Percentiles rank a stretch among this genome's conserved stretches.
These are phyloP conservation scores for Drosophila hamatofila DNA, from an alignment of 2,888 invertebrate species.

Conservation along the genomic window DNA sequence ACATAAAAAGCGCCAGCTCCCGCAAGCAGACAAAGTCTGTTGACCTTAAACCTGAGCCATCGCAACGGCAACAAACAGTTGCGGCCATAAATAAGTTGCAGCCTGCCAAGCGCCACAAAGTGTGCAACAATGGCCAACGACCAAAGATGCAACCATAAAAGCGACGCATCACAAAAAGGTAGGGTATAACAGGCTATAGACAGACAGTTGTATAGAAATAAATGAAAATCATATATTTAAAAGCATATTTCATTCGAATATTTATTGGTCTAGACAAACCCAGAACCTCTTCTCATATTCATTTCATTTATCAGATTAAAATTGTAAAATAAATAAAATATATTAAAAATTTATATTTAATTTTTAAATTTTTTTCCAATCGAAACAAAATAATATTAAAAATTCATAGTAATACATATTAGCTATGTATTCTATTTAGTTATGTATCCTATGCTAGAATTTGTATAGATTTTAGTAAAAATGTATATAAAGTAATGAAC, in stretches of 20 bases:
- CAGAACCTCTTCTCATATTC: neutral
- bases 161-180: slow-evolving; percentile 5
- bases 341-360: neutral
- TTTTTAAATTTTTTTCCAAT: too few relatives aligned
- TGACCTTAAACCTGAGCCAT: slow-evolving; percentile 60
- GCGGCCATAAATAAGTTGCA: slow-evolving; percentile 53
- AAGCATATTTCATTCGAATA: neutral
- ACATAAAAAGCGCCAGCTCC: slow-evolving; percentile 14
- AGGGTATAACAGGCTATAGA: slow-evolving; percentile 8
- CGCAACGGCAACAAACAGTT: slow-evolving; percentile 18
- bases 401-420: too few relatives aligned
- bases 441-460: too few relatives aligned
- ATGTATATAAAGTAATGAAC: too few relatives aligned
- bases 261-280: neutral
- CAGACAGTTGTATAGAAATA: too few relatives aligned
- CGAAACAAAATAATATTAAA: too few relatives aligned
- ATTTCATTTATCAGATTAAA: neutral
- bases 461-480: too few relatives aligned
- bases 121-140: slow-evolving; percentile 25
- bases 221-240: neutral
- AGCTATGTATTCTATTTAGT: too few relatives aligned
- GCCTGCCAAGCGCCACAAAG: slow-evolving; percentile 31
- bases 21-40: slow-evolving; percentile 37
- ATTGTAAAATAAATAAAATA: neutral
- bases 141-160: slow-evolving; percentile 39